Conservation (phyloP, 2,797 vertebrate species). For the Sciurus vulgaris region DNA sequence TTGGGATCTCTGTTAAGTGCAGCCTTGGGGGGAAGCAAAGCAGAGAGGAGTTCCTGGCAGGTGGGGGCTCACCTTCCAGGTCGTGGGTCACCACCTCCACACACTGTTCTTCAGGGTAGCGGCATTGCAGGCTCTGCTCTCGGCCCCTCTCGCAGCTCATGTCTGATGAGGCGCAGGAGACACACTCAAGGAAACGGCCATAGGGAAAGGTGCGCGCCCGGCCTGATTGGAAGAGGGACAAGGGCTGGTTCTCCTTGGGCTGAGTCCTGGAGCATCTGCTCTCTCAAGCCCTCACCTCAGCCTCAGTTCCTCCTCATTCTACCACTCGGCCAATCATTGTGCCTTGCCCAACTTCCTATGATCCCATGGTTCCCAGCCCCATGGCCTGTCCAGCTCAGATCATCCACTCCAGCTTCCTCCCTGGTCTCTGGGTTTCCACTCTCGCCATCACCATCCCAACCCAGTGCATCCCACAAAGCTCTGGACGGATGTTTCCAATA, state of each 20-base stretch:
- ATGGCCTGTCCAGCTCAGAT: not conserved
- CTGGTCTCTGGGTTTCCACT: not conserved
- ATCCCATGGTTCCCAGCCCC: not conserved
- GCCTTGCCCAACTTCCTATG: not conserved
- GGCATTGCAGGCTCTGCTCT: slow-evolving; percentile 70
- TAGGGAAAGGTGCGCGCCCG: not conserved
- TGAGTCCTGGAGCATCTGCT: not conserved
- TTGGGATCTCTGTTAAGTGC: not conserved
- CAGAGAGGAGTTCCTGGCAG: not conserved
- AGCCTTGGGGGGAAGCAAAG: not conserved
- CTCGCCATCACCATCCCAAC: not conserved
- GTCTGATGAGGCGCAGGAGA: slow-evolving; percentile 76
- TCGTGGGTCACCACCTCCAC: slow-evolving; percentile 72
- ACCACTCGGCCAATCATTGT: not conserved
- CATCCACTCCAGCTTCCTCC: not conserved
- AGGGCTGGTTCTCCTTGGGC: not conserved
- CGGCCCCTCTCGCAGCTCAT: slow-evolving; percentile 77
- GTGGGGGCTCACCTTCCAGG: slow-evolving; percentile 28
- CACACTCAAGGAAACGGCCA: slow-evolving; percentile 72
- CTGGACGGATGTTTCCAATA: not conserved
- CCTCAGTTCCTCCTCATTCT: not conserved
- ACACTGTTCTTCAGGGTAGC: slow-evolving; percentile 66
- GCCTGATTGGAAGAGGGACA: not conserved
- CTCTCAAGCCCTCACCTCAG: not conserved
- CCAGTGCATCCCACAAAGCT: not conserved